phyloP scores from a whole-genome alignment of 30 jellyfish, hydroid and myxozoan species.

The Chrysaora quinquecirrha region DNA sequence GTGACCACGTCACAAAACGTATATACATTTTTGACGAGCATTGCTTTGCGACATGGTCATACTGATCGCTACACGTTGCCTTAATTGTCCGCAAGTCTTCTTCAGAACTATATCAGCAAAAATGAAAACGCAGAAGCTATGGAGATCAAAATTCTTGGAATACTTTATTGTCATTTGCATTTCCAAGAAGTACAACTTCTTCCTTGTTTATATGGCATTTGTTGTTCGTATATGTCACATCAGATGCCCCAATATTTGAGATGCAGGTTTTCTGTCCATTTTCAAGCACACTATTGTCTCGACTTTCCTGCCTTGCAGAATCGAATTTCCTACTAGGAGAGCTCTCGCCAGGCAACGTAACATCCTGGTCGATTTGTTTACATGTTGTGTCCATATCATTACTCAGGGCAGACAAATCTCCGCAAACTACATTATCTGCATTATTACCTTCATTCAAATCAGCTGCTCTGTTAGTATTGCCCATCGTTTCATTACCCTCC shows the following conservation, averaged over 20 bases:
- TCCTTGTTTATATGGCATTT: background rate
- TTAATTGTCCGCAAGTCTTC: too few species aligned
- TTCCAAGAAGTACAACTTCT: background rate
- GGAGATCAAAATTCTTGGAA: background rate
- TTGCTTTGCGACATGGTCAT: too few species aligned
- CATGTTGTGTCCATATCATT: background rate
- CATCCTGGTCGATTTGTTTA: background rate
- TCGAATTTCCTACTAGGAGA: background rate
- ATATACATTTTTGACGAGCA: too few species aligned
- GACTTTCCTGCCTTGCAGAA: background rate
- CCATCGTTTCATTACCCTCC: background rate
- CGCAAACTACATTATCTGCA: background rate
- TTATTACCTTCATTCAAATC: background rate
- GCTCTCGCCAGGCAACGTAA: background rate
- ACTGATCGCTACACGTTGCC: too few species aligned
- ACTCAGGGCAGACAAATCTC: background rate
- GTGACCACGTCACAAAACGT: too few species aligned
- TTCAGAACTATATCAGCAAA: too few species aligned
- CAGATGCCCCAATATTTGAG: background rate
- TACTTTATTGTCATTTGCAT: background rate
- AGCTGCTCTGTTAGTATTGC: background rate
- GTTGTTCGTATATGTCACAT: background rate
- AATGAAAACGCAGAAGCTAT: too few species aligned
- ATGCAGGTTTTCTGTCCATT: too few species aligned
- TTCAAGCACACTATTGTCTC: too few species aligned